Conservation (phyloP, 2,113 vertebrate species). For the Actenoides lindsayi region DNA sequence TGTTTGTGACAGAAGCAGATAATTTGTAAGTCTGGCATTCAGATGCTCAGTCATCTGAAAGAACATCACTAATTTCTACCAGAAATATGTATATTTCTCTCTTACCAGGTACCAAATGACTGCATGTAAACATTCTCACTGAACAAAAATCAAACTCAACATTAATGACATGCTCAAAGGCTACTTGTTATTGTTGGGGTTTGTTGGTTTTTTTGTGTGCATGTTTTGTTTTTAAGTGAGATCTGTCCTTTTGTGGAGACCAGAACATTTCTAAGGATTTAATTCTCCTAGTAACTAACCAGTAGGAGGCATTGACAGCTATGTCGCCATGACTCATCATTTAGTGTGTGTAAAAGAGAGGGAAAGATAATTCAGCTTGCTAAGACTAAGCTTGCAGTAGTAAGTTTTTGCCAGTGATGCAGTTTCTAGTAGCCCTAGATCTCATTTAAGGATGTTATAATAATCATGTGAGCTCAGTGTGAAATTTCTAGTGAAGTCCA, state of each 20-base stretch:
- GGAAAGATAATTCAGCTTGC: neutral
- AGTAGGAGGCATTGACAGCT: neutral
- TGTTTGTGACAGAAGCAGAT: neutral
- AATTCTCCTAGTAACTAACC: neutral
- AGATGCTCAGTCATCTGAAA: neutral
- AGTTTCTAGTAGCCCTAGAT: neutral
- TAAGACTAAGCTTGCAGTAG: neutral
- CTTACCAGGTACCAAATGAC: neutral
- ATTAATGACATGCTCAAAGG: neutral
- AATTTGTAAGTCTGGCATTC: neutral
- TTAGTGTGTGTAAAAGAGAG: neutral
- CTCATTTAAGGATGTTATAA: neutral
- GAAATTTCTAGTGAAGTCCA: neutral
- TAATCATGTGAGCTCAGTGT: neutral
- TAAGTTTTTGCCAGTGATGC: neutral
- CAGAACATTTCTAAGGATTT: neutral
- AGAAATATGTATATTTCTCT: neutral
- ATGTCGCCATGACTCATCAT: neutral
- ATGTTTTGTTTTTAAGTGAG: neutral
- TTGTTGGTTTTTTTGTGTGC: no score
- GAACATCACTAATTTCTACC: neutral
- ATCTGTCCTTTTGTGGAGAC: neutral
- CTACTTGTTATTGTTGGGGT: no score
- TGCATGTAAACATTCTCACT: neutral
- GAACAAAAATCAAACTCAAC: neutral